Evolutionary conservation across 2,113 vertebrate species (phyloP), one percentile per base, ranked within the genome.

Genomic region (Tenebrosternarchus preto): DNA sequence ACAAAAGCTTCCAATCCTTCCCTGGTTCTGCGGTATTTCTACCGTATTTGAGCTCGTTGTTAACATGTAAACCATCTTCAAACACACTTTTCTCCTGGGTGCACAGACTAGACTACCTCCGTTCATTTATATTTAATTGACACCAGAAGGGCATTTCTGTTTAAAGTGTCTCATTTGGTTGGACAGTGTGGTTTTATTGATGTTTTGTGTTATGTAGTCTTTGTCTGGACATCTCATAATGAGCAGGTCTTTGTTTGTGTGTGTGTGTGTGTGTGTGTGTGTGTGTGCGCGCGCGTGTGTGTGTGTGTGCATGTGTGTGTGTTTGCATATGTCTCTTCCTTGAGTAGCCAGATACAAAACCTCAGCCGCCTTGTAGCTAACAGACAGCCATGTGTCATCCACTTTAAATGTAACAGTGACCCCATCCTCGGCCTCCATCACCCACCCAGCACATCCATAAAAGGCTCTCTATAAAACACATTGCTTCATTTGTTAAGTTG

Each of bases 181-280:
- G 74, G 61, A 81, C 75, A 73, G 25, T 74, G 60, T 53, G 56
- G 27, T 78, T 85, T 85, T 83, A 85, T 80, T 77, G 74, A 77
- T 31, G 67, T 82, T 80, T 77, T 56, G 82, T 50, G 12, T 74
- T 80, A 73, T 63, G 77, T 59, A 78, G 53, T 80, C 31, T 76
- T 77, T 81, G 88, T 91, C 89, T 91, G 90, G 86, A 87, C 81
- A 70, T 70, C 68, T 88, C 25, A 73, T 87, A 80, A 80, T 27
- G 59, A 74, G 61, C 77, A 76, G 46, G 77, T 39, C 68, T 66
- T 36, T 36, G 24, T 36, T 17, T 27, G 60, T 43, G 33, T 36
- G 33, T 36, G 33, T 36, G 43, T 46, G 43, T 46, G 43, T 46
- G 43, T 46, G 43, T 6, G 43, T 46, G 20, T 57, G 9, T 59